phyloP scores from a whole-genome alignment of 1,140 invertebrate genomes.

The Lamellibrachia luymesi region DNA sequence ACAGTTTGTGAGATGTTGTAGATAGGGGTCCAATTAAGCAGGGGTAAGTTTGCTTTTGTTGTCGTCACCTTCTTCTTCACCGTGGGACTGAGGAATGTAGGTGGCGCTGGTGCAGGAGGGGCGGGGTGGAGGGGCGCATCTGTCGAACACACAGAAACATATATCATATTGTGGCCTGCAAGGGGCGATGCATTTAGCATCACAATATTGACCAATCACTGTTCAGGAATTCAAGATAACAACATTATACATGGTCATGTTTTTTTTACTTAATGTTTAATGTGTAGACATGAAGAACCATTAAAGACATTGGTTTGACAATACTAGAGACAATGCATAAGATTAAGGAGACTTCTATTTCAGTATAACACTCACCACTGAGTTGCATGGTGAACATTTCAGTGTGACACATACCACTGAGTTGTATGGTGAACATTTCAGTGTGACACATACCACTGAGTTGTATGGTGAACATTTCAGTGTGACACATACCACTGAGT shows the following conservation, averaged over 20 bases:
- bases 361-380: too few relatives aligned
- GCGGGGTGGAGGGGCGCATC: conserved; percentile 15
- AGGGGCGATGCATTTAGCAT: background rate
- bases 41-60: conserved; percentile 21
- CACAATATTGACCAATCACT: background rate
- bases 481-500: background rate
- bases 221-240: background rate
- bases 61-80: conserved; percentile 13
- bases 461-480: background rate
- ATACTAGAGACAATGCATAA: too few relatives aligned
- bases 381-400: too few relatives aligned
- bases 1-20: conserved; percentile 19
- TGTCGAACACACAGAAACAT: background rate
- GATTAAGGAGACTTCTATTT: too few relatives aligned
- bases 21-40: conserved; percentile 29
- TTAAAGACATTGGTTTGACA: too few relatives aligned
- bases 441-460: background rate
- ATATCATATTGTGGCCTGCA: background rate
- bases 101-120: conserved; percentile 19
- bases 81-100: conserved; percentile 14
- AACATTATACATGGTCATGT: background rate
- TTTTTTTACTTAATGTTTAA: too few relatives aligned
- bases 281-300: too few relatives aligned
- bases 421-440: background rate
- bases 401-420: too few relatives aligned